Conservation (phyloP, 64 coral and sea anemone species). For the Exaiptasia diaphana region DNA sequence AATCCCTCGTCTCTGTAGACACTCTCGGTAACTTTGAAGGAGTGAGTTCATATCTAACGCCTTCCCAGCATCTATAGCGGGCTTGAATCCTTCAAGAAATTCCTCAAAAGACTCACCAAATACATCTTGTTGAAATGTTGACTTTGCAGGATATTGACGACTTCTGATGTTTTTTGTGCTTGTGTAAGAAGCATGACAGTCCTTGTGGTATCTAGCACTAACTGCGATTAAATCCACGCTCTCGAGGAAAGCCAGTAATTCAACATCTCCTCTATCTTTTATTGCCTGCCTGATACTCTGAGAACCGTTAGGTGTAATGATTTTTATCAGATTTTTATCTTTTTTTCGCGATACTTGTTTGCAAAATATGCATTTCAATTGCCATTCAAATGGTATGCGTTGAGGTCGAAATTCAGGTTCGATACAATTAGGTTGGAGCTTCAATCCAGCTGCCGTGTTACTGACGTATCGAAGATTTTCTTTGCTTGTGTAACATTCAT, state of each 20-base stretch:
- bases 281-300: slow-evolving; percentile 16
- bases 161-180: not conserved
- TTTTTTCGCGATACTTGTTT: slow-evolving; percentile 33
- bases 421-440: not conserved
- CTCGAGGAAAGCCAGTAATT: not conserved
- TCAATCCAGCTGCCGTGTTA: not conserved
- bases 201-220: not conserved
- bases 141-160: not conserved
- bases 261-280: not conserved
- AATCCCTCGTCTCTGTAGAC: slow-evolving; percentile 6
- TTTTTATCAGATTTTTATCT: slow-evolving; percentile 19
- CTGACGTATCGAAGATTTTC: slow-evolving; percentile 11
- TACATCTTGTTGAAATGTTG: not conserved
- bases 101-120: not conserved
- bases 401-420: not conserved
- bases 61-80: not conserved
- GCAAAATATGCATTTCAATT: slow-evolving; percentile 36
- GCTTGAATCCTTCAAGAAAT: not conserved
- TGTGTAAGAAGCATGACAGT: not conserved
- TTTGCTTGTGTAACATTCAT: slow-evolving; percentile 43
- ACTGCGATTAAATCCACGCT: not conserved
- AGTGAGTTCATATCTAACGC: slow-evolving; percentile 32
- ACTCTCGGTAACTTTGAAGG: slow-evolving; percentile 5
- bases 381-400: slow-evolving; percentile 51
- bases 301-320: slow-evolving; percentile 10